phyloP scores from a whole-genome alignment of 1,140 invertebrate genomes.

The Leptonema lineaticorne region DNA sequence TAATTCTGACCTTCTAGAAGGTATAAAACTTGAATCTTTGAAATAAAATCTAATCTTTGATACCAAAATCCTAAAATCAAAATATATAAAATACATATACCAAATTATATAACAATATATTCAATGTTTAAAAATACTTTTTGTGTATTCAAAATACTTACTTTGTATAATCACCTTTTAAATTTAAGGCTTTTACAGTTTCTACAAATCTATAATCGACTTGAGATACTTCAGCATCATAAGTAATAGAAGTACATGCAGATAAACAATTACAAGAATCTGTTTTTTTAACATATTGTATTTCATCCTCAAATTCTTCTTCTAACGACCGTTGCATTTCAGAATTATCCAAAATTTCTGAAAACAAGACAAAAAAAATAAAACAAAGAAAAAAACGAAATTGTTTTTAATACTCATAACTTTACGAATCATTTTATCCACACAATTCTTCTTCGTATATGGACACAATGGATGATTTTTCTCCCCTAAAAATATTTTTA shows the following conservation, averaged over 20 bases:
- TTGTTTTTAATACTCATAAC: not conserved
- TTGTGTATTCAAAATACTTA: no score
- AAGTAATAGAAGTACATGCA: constrained; percentile 65
- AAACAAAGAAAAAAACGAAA: not conserved
- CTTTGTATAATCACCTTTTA: no score
- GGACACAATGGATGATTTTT: constrained; percentile 60
- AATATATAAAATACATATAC: not conserved
- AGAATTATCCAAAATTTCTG: not conserved
- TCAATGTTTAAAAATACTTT: no score
- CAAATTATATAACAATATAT: constrained; percentile 3
- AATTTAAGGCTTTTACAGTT: not conserved
- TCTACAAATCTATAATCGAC: constrained; percentile 54
- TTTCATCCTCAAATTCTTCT: not conserved
- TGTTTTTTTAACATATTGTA: constrained; percentile 2
- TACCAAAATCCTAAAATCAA: not conserved
- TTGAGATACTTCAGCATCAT: constrained; percentile 67
- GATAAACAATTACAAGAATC: constrained; percentile 63
- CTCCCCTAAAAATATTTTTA: constrained; percentile 8
- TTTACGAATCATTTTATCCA: constrained; percentile 46
- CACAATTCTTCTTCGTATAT: constrained; percentile 51
- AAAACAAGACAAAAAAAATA: not conserved
- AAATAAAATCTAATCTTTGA: constrained; percentile 48
- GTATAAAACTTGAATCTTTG: constrained; percentile 65
- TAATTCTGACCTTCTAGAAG: constrained; percentile 61
- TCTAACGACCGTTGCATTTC: not conserved